Conservation (phyloP, 2,797 vertebrate genomes). For the Hydrocynus forskahlii region DNA sequence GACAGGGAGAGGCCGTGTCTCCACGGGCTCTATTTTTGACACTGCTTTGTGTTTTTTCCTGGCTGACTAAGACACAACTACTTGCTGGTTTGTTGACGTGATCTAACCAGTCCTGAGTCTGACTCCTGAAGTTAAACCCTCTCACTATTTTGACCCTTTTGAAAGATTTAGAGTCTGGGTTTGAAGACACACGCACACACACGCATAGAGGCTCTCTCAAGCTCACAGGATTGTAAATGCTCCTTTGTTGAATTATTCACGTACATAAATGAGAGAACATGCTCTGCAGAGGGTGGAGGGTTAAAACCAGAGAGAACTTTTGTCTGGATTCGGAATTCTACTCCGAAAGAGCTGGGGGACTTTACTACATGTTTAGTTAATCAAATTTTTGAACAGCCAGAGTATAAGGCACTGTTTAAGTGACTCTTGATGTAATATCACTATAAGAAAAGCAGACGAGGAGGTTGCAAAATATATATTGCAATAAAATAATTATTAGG, state of each 20-base stretch:
- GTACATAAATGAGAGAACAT: constrained; percentile 66
- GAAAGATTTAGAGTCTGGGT: constrained; percentile 30
- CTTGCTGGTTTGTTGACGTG: neutral
- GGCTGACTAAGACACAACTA: neutral
- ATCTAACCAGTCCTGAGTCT: neutral
- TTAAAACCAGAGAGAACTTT: constrained; percentile 55
- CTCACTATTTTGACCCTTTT: constrained; percentile 9
- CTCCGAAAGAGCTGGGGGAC: constrained; percentile 46
- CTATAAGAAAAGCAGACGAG: too few species aligned
- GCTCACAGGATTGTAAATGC: constrained; percentile 61
- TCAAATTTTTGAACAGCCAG: constrained; percentile 16
- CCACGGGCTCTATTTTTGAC: neutral
- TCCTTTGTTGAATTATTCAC: constrained; percentile 72
- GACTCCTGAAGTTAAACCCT: constrained; percentile 11
- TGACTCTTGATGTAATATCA: neutral
- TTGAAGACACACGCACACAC: constrained; percentile 1
- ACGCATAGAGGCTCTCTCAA: constrained; percentile 26
- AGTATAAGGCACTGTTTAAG: neutral
- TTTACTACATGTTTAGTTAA: constrained; percentile 19
- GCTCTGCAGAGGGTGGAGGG: constrained; percentile 54
- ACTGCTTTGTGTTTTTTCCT: constrained; percentile 1
- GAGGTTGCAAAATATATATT: too few species aligned
- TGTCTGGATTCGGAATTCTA: constrained; percentile 59
- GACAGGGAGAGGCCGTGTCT: neutral
- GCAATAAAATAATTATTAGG: too few species aligned